Base-by-base conservation (phyloP, 35 echinoderm and acorn worm genomes). In the Apostichopus californicus region DNA sequence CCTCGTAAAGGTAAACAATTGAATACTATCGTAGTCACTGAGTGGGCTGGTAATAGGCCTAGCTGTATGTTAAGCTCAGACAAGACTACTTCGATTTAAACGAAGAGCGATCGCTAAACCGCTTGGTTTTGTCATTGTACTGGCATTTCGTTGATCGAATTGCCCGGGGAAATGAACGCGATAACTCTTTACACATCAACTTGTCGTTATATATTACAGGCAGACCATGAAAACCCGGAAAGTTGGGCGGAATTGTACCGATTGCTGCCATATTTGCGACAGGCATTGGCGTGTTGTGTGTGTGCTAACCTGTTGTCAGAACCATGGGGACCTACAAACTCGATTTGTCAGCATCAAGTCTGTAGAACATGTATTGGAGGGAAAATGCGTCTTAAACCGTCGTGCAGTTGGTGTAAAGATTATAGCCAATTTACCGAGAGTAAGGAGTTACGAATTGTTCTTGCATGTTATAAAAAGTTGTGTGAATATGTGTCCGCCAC, bases 231-330 rank as follows among this genome's bases (percentile, higher is more conserved):
- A 89, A 92, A 96, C 80, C 90, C 92, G 20, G 90, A 96, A 80
- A 94, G 93, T 88, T 96, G 97, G 93, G 93, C 86, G 5, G 97
- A 99, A 91, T 90, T 99, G 60, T 99, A 99, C 78, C 97, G 97
- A 10, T 91, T 96, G 71, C 71, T 99, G 71, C 97, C 97, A 85
- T 99, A 99, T 90, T 90, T 99, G 54, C 93, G 97, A 54, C 97
- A 96, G 86, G 94, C 97, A 70, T 90, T 99, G 66, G 96, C 97
- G 92, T 99, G 97, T 94, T 99, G 97, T 95, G 97, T 99, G 56
- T 99, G 97, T 71, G 93, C 91, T 9, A 91, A 92, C 8, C 83
- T 99, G 28, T 82, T 99, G n/a, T 84, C 66, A 57, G 95, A 96
- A 54, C 97, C 97, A 24, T 90, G 90, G 97, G 97, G 95, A 73